Evolutionary conservation across 1,140 invertebrate species (phyloP), one percentile per base, ranked within the genome.

Genomic region (Ips typographus): DNA sequence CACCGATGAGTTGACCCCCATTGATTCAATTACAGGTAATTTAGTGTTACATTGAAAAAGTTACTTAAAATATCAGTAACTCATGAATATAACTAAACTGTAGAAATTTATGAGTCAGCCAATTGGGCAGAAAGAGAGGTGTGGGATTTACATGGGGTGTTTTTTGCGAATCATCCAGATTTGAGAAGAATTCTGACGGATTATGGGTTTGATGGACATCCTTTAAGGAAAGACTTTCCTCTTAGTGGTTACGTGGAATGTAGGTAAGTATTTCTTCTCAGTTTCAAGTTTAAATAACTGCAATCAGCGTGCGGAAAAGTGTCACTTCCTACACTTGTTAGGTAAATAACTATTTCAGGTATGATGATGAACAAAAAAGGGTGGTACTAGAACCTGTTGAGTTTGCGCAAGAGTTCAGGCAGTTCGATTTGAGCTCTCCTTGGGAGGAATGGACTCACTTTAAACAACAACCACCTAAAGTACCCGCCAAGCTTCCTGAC

Each of bases 131-230:
- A 83, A 69, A 77, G 82, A 67, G 82, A 83, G 73, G 78, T 82
- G 37, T 83, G 81, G 55, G 82, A 83, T 56, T 81, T 83, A 80
- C 83, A 79, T 66, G 82, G 82, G 6, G 73, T 83, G 37, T 77
- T 83, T 41, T 83, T 83, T 69, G 77, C 75, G 3, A 79, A 83
- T 71, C 82, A 83, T 74, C 82, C 82, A 4, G 82, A 83, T 75
- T 75, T 83, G 64, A 78, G 82, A 51, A 76, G 82, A 70, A 78
- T 83, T 58, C 69, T 83, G 8, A 83, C 82, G 2, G 82, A 83
- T 72, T 83, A 83, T 61, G 82, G 82, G 1, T 83, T 83, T 52
- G 67, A 74, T 55, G 82, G 82, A 0, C 81, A 83, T 73, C 82
- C 82, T 5, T 71, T 81, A 40, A 60, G 70, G 49, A 83, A 83